Base-by-base conservation (phyloP, 1,140 invertebrate species). In the Polypedilum pembai region DNA sequence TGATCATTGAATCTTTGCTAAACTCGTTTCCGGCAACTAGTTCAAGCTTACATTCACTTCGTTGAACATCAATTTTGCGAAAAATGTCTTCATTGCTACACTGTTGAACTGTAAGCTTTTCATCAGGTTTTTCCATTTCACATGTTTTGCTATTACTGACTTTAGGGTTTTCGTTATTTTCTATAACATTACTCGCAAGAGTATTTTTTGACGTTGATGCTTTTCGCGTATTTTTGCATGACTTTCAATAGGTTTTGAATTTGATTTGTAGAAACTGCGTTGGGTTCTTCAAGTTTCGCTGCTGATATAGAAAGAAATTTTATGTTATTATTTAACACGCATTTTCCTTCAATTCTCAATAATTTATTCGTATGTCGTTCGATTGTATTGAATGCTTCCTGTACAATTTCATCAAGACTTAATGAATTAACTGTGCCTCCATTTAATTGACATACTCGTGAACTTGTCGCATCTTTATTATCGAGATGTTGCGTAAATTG, bases 221-320 rank as follows among this genome's bases (percentile, higher is more conserved):
- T 73, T 74, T 74, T 41, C 18, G 65, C 45, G 24, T 33, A 2
- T 74, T 21, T 73, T 41, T 41, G 40, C 74, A 56, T 77, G 78
- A 75, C 80, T 79, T 82, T 84, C 77, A 90, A 90, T 79, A 87
- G 90, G 77, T 87, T 86, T 20, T 81, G 79, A 75, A 90, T n/a
- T n/a, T n/a, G 89, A 78, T 84, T 86, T 75, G 81, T 85, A 17
- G 87, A 87, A 66, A 79, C 80, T 8, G 84, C 82, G 33, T 78
- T 77, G 33, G 80, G 81, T 76, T 89, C 85, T 78, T 89, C 84
- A 84, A 95, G 95, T 82, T 94, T 94, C 1, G 89, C 87, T 18
- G 90, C 91, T 76, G 90, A 91, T 2, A 94, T 83, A 7, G 91
- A 90, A 8, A 94, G 81, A 80, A 88, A 90, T 75, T 86, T 87